Evolutionary conservation across 2,113 vertebrate species (phyloP).

Genomic region (Hyaena hyaena): DNA sequence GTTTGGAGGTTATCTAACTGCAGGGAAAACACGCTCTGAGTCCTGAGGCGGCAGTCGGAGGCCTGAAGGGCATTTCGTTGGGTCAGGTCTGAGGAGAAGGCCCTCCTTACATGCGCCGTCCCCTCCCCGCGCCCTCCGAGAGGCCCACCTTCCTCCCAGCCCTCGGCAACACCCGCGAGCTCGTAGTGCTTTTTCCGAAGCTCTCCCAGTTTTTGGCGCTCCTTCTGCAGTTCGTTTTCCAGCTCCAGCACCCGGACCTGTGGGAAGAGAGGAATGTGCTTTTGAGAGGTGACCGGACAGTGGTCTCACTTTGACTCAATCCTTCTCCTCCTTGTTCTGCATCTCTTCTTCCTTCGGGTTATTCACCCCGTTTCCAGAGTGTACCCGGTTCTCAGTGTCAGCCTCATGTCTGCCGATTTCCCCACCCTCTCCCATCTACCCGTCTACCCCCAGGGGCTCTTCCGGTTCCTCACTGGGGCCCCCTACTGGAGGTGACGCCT

Average conservation of each 20-base stretch:
- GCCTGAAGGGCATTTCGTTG: too few relatives aligned
- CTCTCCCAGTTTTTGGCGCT: slow-evolving; percentile 95
- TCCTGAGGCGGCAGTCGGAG: background rate
- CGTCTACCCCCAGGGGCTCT: background rate
- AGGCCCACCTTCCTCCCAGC: slow-evolving; percentile 92
- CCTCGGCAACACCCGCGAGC: slow-evolving; percentile 94
- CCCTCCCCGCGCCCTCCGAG: rapidly evolving
- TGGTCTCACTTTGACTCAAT: background rate
- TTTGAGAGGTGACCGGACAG: background rate
- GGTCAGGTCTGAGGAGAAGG: rapidly evolving
- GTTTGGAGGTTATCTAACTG: background rate
- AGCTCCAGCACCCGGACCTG: slow-evolving; percentile 97
- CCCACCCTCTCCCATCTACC: background rate
- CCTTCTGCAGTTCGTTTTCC: slow-evolving; percentile 96
- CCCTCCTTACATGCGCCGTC: background rate
- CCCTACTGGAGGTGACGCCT: background rate
- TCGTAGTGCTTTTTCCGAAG: slow-evolving; percentile 98
- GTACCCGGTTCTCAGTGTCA: background rate
- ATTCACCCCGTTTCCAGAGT: background rate
- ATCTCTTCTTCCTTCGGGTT: background rate
- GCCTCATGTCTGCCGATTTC: background rate
- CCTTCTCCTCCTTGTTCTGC: background rate
- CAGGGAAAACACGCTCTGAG: background rate
- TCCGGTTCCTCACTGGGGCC: background rate
- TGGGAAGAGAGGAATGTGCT: background rate